These are phyloP conservation scores for Drosophila bocki DNA, from an alignment of 1,140 invertebrate species.

Conservation along the genomic window DNA sequence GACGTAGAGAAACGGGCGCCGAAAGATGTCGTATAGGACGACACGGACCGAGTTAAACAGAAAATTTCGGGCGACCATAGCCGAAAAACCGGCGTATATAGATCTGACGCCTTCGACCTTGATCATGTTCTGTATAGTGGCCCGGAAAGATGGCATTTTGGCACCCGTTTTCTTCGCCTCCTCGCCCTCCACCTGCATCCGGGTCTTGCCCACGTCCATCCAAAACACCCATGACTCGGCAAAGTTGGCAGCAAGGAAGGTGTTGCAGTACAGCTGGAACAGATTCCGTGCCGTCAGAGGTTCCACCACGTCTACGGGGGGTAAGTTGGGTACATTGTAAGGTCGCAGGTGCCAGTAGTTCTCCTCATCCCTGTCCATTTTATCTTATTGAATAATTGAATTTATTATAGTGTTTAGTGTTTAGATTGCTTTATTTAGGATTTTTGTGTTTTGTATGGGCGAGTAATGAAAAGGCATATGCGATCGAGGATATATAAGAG, in stretches of 20 bases:
- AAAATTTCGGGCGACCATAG: conserved; percentile 47
- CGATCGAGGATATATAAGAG: not conserved
- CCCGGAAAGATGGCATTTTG: conserved; percentile 7
- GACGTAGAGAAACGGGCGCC: conserved; percentile 20
- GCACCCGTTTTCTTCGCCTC: conserved; percentile 26
- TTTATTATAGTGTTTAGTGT: not conserved
- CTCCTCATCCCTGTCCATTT: conserved; percentile 19
- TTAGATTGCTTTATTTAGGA: not conserved
- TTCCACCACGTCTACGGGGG: conserved; percentile 3
- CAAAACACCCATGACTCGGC: conserved; percentile 49
- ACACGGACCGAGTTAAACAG: conserved; percentile 60
- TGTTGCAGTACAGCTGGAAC: conserved; percentile 50
- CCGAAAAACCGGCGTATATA: conserved; percentile 50
- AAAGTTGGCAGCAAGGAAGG: conserved; percentile 54
- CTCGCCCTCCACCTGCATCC: conserved; percentile 56
- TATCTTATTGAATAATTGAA: not conserved
- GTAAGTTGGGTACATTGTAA: not conserved
- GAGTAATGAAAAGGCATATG: conserved; percentile 1
- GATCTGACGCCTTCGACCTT: conserved; percentile 8
- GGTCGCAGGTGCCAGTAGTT: conserved; percentile 13
- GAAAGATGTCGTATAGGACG: conserved; percentile 55
- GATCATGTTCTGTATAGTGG: conserved; percentile 21
- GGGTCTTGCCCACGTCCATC: conserved; percentile 58
- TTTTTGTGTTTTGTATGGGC: too few species aligned
- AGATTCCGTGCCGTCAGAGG: conserved; percentile 13